Conservation (phyloP, 92 coral and sea anemone genomes). For the Chrysogorgia sp. region DNA sequence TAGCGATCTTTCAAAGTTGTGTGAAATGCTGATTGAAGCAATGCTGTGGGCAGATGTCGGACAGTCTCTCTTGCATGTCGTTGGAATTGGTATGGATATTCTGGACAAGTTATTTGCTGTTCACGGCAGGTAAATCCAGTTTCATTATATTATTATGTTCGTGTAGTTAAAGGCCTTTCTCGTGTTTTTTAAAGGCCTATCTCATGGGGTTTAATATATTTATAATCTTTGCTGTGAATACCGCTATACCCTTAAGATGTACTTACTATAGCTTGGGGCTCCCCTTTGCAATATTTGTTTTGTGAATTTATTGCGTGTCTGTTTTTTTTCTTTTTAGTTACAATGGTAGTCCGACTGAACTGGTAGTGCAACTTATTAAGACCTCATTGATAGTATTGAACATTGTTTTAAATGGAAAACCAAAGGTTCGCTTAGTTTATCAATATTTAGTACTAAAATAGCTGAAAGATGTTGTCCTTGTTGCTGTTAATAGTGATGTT, state of each 20-base stretch:
- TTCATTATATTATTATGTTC: no score
- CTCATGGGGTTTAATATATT: no score
- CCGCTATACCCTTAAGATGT: no score
- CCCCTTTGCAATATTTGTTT: not conserved
- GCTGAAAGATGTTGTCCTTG: no score
- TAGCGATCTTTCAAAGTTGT: slow-evolving; percentile 75
- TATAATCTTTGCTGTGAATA: no score
- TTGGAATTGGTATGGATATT: slow-evolving; percentile 91
- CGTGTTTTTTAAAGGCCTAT: no score
- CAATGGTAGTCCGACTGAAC: slow-evolving; percentile 74
- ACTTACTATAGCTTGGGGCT: no score
- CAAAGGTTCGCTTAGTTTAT: slow-evolving; percentile 55
- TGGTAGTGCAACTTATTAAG: slow-evolving; percentile 82
- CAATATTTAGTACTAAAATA: no score
- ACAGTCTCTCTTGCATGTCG: slow-evolving; percentile 81
- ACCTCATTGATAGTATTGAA: slow-evolving; percentile 84
- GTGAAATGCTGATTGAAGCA: slow-evolving; percentile 76
- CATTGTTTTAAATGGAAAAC: slow-evolving; percentile 76
- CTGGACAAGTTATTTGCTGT: slow-evolving; percentile 69
- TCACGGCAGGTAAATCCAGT: slow-evolving; percentile 20
- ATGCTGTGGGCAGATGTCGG: slow-evolving; percentile 82
- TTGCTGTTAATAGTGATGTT: no score
- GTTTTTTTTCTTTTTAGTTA: slow-evolving; percentile 47
- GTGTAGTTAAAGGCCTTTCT: no score
- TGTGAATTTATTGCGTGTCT: not conserved